Conservation (phyloP, 2,888 invertebrate species). For the Agapetus fuscipes region DNA sequence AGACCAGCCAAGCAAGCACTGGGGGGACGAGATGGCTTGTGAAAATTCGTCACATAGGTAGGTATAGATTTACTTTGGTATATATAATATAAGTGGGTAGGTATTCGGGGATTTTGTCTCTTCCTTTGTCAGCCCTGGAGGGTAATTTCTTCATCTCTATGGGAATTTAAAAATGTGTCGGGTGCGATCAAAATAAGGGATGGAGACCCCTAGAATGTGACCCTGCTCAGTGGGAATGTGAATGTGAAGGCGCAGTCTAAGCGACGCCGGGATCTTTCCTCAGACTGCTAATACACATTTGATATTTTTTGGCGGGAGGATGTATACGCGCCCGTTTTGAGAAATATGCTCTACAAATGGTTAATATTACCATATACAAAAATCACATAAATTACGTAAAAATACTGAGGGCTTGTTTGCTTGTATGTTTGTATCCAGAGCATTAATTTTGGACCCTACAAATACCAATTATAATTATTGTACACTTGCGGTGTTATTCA, state of each 20-base stretch:
- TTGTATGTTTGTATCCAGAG: no score
- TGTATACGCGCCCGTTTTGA: background rate
- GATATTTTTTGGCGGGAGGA: constrained; percentile 14
- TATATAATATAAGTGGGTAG: no score
- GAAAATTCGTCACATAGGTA: no score
- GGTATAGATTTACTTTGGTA: no score
- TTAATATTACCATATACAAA: background rate
- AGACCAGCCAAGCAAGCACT: no score
- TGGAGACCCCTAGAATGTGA: constrained; percentile 12
- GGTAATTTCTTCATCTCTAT: constrained; percentile 18
- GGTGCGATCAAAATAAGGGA: constrained; percentile 7
- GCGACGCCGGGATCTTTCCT: background rate
- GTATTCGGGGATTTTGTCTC: no score
- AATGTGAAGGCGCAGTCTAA: constrained; percentile 2
- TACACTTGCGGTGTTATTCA: no score
- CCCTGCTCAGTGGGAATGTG: background rate
- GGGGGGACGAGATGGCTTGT: no score
- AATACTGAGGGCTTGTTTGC: background rate
- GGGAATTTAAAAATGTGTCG: constrained; percentile 20
- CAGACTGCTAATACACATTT: constrained; percentile 13
- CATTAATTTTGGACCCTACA: no score
- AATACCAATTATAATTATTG: background rate
- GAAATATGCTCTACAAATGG: background rate
- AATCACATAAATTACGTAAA: background rate
- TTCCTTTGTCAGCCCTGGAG: constrained; percentile 11